Conservation (phyloP, 2,888 invertebrate species). For the Eustalomyia histrio region DNA sequence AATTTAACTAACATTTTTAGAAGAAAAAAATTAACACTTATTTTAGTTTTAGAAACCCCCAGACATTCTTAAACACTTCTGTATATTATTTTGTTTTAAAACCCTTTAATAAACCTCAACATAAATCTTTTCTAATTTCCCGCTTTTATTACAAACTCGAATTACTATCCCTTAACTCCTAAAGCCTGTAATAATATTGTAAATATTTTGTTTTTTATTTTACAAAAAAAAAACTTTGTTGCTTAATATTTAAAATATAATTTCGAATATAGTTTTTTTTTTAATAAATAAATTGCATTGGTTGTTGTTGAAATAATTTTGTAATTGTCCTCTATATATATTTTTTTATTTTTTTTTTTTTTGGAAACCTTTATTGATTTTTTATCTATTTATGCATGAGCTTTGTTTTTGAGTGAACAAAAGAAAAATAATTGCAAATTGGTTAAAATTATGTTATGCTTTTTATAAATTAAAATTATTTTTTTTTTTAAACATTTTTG, state of each 20-base stretch:
- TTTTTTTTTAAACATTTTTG: slow-evolving; percentile 5
- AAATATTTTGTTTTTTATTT: slow-evolving; percentile 52
- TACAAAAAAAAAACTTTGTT: slow-evolving; percentile 17
- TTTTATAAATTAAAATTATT: slow-evolving; percentile 32
- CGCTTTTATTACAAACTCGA: slow-evolving; percentile 33
- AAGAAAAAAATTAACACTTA: neutral
- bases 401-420: slow-evolving; percentile 42
- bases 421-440: slow-evolving; percentile 45
- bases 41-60: neutral
- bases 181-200: slow-evolving; percentile 57
- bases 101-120: neutral
- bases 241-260: slow-evolving; percentile 46
- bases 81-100: neutral
- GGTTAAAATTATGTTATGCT: slow-evolving; percentile 53
- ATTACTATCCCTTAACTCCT: neutral
- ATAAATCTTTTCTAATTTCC: slow-evolving; percentile 18
- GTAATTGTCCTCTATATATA: slow-evolving; percentile 30
- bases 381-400: slow-evolving; percentile 44
- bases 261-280: slow-evolving; percentile 42
- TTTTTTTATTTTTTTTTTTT: neutral
- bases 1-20: slow-evolving; percentile 28
- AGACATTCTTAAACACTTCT: neutral
- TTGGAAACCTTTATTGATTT: slow-evolving; percentile 6
- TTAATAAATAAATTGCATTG: slow-evolving; percentile 56
- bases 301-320: slow-evolving; percentile 58